Percentiles rank a stretch among this genome's conserved stretches.
Conservation (phyloP, 2,797 vertebrate genomes). For the Trachops cirrhosus region DNA sequence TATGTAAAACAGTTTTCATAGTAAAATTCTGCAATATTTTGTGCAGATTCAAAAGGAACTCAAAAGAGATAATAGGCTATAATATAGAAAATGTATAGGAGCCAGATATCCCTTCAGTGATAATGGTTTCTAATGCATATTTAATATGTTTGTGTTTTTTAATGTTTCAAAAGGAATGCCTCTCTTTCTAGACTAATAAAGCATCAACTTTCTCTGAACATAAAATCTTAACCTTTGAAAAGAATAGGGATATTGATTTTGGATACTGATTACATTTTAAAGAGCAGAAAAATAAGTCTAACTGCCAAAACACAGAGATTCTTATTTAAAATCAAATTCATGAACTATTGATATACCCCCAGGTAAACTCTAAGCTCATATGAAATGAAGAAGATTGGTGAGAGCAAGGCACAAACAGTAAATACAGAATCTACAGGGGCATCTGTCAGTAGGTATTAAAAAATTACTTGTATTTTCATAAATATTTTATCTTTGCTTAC, state of each 20-base stretch:
- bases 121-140: not conserved
- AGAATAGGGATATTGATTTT: slow-evolving; percentile 54
- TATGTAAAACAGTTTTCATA: slow-evolving; percentile 68
- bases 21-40: slow-evolving; percentile 70
- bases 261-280: slow-evolving; percentile 39
- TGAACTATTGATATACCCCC: slow-evolving; percentile 56
- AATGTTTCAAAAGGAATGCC: not conserved
- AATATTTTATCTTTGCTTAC: slow-evolving; percentile 42
- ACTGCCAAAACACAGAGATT: slow-evolving; percentile 14
- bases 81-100: not conserved
- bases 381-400: not conserved
- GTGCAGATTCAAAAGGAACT: slow-evolving; percentile 5
- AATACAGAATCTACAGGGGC: slow-evolving; percentile 30
- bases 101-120: not conserved
- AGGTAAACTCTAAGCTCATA: slow-evolving; percentile 31
- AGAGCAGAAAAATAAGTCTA: slow-evolving; percentile 27
- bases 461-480: slow-evolving; percentile 54
- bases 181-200: slow-evolving; percentile 1
- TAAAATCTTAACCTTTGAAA: not conserved
- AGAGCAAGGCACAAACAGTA: slow-evolving; percentile 16
- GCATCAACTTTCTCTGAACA: slow-evolving; percentile 2
- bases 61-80: not conserved
- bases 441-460: slow-evolving; percentile 51
- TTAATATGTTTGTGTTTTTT: slow-evolving; percentile 31
- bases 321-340: slow-evolving; percentile 45